A percentile compares a stretch with the other conserved stretches of the same genome.
Evolutionary conservation across 2,113 vertebrate species (phyloP).

Genomic region (Astur gentilis): DNA sequence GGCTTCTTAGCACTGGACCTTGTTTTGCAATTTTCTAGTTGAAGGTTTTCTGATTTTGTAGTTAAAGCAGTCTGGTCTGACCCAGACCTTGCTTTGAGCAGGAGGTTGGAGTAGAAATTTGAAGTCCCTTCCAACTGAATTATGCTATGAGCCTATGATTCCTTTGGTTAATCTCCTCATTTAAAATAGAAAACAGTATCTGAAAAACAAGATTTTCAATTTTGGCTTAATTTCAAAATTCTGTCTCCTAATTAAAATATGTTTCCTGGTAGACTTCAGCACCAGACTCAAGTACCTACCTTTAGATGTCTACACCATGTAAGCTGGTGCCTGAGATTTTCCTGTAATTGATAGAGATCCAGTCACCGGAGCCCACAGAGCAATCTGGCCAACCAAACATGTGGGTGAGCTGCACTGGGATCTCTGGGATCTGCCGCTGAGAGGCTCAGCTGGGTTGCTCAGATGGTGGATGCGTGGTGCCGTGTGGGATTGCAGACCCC

Average conservation of each 20-base stretch:
- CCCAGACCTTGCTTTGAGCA: not conserved
- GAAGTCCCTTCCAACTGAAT: not conserved
- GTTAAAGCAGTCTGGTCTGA: not conserved
- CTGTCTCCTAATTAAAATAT: not conserved
- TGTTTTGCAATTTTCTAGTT: not conserved
- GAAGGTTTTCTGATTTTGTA: not conserved
- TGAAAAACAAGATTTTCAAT: not conserved
- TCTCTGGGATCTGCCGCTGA: not conserved
- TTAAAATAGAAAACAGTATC: not conserved
- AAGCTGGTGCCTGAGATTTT: not conserved
- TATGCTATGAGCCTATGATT: not conserved
- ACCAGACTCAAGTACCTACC: not conserved
- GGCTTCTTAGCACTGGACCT: not conserved
- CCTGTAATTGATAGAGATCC: rapidly evolving
- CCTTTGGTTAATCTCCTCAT: not conserved
- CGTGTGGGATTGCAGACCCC: not conserved
- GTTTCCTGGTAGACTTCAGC: not conserved
- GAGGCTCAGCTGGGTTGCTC: not conserved
- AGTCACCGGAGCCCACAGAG: not conserved
- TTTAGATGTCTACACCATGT: not conserved
- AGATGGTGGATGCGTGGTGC: not conserved
- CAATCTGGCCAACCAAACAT: not conserved
- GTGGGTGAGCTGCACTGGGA: not conserved
- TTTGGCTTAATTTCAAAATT: not conserved
- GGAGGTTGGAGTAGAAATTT: not conserved